Conservation (phyloP, 2,888 invertebrate species). For the Hanleya hanleyi region DNA sequence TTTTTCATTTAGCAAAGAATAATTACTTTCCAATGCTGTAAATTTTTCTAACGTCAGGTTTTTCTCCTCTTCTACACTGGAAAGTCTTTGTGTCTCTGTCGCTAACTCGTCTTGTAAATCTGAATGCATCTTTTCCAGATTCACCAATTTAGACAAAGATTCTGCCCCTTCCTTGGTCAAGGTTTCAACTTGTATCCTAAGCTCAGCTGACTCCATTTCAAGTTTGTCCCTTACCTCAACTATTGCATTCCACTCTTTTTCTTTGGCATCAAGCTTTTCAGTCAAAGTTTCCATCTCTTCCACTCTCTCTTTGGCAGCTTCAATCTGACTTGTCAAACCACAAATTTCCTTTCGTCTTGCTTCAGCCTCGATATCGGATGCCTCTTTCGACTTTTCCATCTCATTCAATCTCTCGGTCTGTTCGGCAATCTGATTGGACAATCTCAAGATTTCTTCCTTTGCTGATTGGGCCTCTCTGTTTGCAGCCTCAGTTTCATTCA, state of each 20-base stretch:
- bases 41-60: not conserved
- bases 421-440: not conserved
- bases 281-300: not conserved
- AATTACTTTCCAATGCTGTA: too few species aligned
- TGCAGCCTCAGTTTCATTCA: not conserved
- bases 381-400: slow-evolving; percentile 21
- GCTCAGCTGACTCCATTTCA: not conserved
- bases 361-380: slow-evolving; percentile 12
- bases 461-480: not conserved
- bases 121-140: too few species aligned
- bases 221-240: not conserved
- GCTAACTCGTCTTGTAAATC: too few species aligned
- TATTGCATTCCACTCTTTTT: not conserved
- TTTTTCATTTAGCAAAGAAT: not conserved
- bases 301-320: not conserved
- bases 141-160: too few species aligned
- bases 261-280: not conserved
- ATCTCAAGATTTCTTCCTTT: not conserved
- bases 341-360: not conserved
- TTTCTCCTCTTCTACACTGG: not conserved
- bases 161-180: too few species aligned
- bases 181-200: too few species aligned
- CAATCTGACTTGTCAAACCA: not conserved
- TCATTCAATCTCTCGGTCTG: slow-evolving; percentile 6
- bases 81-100: not conserved